phyloP scores from a whole-genome alignment of 2,888 invertebrate species.

The Callinectes sapidus region DNA sequence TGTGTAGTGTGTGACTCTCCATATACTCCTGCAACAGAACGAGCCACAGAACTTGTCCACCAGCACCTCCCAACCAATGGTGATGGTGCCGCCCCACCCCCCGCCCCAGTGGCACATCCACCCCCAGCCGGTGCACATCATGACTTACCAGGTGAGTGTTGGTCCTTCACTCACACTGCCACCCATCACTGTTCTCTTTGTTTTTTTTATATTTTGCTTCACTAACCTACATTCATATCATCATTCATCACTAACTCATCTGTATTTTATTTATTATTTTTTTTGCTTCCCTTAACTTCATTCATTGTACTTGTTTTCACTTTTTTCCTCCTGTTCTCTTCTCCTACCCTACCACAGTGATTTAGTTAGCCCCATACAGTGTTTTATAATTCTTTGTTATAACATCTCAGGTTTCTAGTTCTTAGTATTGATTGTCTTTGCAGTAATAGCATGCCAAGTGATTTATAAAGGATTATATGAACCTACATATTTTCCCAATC shows the following conservation, averaged over 20 bases:
- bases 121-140: slow-evolving; percentile 68
- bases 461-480: neutral
- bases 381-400: no score
- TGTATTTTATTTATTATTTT: no score
- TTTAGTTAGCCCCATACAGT: neutral
- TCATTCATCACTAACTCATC: neutral
- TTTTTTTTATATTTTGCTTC: no score
- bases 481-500: neutral
- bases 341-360: neutral
- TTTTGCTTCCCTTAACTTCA: no score
- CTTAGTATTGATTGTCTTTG: neutral
- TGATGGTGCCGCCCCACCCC: slow-evolving; percentile 69
- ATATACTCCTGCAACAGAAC: slow-evolving; percentile 47
- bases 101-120: slow-evolving; percentile 70
- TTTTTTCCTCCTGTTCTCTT: neutral
- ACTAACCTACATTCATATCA: neutral
- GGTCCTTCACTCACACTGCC: neutral
- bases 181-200: neutral
- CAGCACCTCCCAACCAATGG: slow-evolving; percentile 69
- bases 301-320: no score
- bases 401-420: neutral
- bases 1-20: neutral
- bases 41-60: slow-evolving; percentile 72
- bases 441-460: neutral
- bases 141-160: slow-evolving; percentile 65